These are phyloP conservation scores for Coregonus suidteri DNA, from an alignment of 2,797 vertebrate genomes.

Conservation along the genomic window DNA sequence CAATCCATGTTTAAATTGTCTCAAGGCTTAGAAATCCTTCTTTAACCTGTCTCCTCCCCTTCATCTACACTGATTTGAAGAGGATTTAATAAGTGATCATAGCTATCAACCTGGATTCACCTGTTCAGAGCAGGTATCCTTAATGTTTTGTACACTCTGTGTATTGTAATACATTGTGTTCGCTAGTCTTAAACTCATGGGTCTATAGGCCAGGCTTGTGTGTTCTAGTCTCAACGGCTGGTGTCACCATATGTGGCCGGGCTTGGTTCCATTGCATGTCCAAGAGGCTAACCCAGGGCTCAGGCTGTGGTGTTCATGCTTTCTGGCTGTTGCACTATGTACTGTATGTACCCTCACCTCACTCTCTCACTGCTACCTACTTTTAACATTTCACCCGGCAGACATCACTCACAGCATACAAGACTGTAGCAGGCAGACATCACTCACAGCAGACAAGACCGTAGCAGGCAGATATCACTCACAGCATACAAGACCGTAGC, in stretches of 20 bases:
- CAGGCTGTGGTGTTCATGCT: slow-evolving; percentile 20
- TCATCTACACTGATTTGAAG: too few species aligned
- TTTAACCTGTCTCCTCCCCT: too few species aligned
- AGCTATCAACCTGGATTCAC: too few species aligned
- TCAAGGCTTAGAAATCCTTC: too few species aligned
- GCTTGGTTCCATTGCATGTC: slow-evolving; percentile 42
- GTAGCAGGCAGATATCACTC: not conserved
- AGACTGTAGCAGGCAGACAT: too few species aligned
- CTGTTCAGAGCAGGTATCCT: too few species aligned
- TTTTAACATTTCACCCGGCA: slow-evolving; percentile 14
- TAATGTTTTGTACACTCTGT: too few species aligned
- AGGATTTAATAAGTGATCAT: too few species aligned
- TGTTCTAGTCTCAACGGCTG: slow-evolving; percentile 33
- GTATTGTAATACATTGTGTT: not conserved
- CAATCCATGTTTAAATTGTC: not conserved
- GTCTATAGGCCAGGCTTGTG: slow-evolving; percentile 31
- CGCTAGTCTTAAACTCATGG: slow-evolving; percentile 6
- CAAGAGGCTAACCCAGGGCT: slow-evolving; percentile 18
- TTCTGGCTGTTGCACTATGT: slow-evolving; percentile 29
- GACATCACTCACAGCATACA: too few species aligned
- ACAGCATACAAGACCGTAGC: too few species aligned
- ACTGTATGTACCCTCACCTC: slow-evolving; percentile 3
- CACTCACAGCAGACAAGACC: too few species aligned
- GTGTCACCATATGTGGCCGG: slow-evolving; percentile 20
- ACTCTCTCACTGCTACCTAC: slow-evolving; percentile 16